phyloP scores from a whole-genome alignment of 2,113 vertebrate genomes.

The Chlamydotis undulata region DNA sequence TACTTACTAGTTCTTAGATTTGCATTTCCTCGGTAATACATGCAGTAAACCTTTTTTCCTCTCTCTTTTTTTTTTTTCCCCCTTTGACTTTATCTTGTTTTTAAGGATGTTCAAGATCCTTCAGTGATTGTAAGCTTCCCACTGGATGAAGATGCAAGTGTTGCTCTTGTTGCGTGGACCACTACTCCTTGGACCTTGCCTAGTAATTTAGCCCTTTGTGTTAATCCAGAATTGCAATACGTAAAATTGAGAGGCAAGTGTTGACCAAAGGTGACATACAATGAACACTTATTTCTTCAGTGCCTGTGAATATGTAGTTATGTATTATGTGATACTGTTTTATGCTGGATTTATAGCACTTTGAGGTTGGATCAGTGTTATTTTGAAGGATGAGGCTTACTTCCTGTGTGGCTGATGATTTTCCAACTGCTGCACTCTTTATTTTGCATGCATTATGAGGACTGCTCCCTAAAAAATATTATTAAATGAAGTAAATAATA shows the following conservation, averaged over 20 bases:
- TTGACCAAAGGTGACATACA: not conserved
- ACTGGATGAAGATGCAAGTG: constrained; percentile 82
- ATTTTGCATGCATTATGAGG: not conserved
- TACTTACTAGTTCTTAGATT: not conserved
- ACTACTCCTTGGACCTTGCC: constrained; percentile 98
- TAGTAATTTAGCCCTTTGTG: constrained; percentile 94
- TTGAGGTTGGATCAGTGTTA: not conserved
- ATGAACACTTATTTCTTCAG: not conserved
- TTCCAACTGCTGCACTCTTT: not conserved
- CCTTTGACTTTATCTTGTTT: not conserved
- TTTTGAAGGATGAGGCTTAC: not conserved
- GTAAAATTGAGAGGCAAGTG: constrained; percentile 90
- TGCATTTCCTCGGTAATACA: not conserved
- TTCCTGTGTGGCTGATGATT: not conserved
- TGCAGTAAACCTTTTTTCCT: not conserved
- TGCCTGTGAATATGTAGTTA: not conserved
- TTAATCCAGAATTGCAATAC: constrained; percentile 89
- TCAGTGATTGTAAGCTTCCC: constrained; percentile 93
- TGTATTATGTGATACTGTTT: not conserved
- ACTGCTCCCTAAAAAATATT: not conserved
- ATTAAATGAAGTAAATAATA: not conserved
- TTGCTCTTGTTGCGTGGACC: constrained; percentile 94
- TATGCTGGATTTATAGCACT: not conserved
- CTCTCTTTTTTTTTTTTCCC: not conserved
- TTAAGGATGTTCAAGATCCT: constrained; percentile 95